A percentile compares a stretch with the other conserved stretches of the same genome.
Conservation (phyloP, 2,113 vertebrate genomes). For the Sisor rabdophorus region DNA sequence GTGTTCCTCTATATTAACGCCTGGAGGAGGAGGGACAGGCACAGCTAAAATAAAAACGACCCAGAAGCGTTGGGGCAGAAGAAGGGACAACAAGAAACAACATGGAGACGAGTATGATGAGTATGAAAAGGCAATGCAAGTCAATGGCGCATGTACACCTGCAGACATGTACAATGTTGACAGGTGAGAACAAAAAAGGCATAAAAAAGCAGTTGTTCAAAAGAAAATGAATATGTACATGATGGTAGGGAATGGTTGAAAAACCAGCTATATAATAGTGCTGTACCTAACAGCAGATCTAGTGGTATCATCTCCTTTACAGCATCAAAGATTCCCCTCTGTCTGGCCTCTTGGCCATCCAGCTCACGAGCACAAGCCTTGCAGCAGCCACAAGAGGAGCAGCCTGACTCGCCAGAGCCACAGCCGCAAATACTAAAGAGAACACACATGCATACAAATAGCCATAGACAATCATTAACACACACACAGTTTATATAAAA, state of each 20-base stretch:
- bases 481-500: background rate
- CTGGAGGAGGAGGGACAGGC: conserved; percentile 88
- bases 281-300: conserved; percentile 89
- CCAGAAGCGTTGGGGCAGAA: conserved; percentile 55
- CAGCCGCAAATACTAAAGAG: conserved; percentile 90
- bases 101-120: conserved; percentile 65
- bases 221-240: conserved; percentile 16
- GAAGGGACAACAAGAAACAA: conserved; percentile 59
- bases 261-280: conserved; percentile 4
- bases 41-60: conserved; percentile 80
- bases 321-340: conserved; percentile 97
- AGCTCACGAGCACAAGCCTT: conserved; percentile 96
- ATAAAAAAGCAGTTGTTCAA: conserved; percentile 25
- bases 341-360: conserved; percentile 93
- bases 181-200: conserved; percentile 29
- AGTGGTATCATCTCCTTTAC: conserved; percentile 99
- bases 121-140: conserved; percentile 57
- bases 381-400: conserved; percentile 93
- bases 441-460: background rate
- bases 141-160: background rate
- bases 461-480: conserved; percentile 9
- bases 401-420: conserved; percentile 96
- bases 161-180: background rate
- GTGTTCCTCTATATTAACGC: conserved; percentile 98
- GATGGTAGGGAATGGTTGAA: conserved; percentile 17